Evolutionary conservation across 2,888 invertebrate species (phyloP), one percentile per base, ranked within the genome.

Genomic region (Caenorhabditis sp.): DNA sequence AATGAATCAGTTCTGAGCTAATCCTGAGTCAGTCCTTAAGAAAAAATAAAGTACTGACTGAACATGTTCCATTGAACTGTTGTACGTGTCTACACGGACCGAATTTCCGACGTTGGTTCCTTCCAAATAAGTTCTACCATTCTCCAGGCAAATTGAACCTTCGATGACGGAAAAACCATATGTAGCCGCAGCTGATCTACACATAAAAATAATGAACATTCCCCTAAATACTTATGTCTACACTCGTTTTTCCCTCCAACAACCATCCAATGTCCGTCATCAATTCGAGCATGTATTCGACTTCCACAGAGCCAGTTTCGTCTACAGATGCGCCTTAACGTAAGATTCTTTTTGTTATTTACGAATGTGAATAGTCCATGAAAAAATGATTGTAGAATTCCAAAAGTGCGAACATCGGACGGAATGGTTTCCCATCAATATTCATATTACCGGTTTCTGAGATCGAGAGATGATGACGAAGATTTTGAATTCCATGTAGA

Each of bases 211-310:
- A 0, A 6, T n/a, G 1, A 64, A 55, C 6, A n/a, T 58, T 11
- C 9, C 22, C 8, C 35, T 47, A 8, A 32, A 56, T 15, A 32
- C 6, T 0, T 32, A 32, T 35, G 13, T 72, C 32, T 4, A 13
- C 5, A 24, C 64, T 1, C 47, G 53, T 15, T 64, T 72, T 20
- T 35, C 72, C 0, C 28, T 72, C 0, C 72, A 65, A 18, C 72
- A 72, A 35, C 72, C 56, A 8, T 64, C 64, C 22, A 65, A 56
- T 32, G 56, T 24, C 35, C 56, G 28, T 9, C 64, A 64, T 2
- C 1, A 20, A 6, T 72, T 72, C 44, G 64, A 72, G 47, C 28
- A 56, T 47, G 4, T 8, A 0, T 72, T 72, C 47, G 72, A 72
- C 13, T 15, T 0, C 5, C 6, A 26, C 11, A 32, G 72, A 35